Base-by-base conservation (phyloP, 2,797 vertebrate genomes). In the Brachyalestes nurse region DNA sequence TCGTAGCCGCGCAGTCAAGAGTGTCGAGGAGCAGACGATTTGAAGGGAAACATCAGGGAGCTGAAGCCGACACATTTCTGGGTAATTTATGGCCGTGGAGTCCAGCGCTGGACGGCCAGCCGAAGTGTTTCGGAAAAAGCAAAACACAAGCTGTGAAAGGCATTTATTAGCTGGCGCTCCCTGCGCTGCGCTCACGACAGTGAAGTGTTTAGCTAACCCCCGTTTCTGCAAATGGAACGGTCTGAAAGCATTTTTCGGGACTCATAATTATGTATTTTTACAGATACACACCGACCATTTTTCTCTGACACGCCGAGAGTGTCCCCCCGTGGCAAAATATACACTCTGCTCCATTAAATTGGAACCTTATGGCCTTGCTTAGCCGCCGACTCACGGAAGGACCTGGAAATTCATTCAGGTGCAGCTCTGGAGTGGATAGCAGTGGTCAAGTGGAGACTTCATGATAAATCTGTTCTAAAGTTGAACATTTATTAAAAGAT, bases 261-360 rank as follows among this genome's bases (percentile, higher is more conserved):
- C 83, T 84, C 78, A 81, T 83, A 86, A 84, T 86, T 86, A 86
- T 83, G 79, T 74, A 85, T 83, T 87, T 85, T 83, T 64, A 70
- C 79, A 84, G 79, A 84, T 84, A 84, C 77, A 81, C 78, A 78
- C 79, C 72, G 83, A 67, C 76, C 76, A 83, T 87, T 87, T 87
- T 85, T 83, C 83, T 83, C 76, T 87, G 85, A 87, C 85, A 87
- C 81, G 81, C 79, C 64, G n/a, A 86, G 78, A 66, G 72, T 79
- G 53, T 76, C 66, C 66, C 80, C 72, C 82, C 70, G 25, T n/a
- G 74, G 82, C 81, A 87, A 87, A 87, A 87, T 87, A 87, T 87
- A 87, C 85, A 87, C 80, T 84, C 67, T 45, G 76, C 67, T 65
- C 10, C 51, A 69, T 73, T 81, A 85, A 86, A 86, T 86, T 86